Base-by-base conservation (phyloP, 2,888 invertebrate species). In the Parapristionchus giblindavisi region DNA sequence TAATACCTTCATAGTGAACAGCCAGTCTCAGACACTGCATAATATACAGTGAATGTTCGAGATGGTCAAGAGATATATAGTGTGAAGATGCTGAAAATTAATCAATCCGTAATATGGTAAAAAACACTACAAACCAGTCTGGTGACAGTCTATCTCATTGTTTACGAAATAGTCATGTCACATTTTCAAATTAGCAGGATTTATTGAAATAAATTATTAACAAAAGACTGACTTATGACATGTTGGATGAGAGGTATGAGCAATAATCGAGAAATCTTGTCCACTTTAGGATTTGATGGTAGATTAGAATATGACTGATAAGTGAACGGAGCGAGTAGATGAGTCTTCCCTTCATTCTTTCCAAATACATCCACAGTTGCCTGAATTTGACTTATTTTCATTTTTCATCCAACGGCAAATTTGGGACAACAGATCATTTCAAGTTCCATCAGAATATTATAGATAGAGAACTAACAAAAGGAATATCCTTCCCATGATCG, bases 21-120 rank as follows among this genome's bases (percentile, higher is more conserved):
- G 63, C 63, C 40, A 63, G 43, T 40, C 63, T 24, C 8, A 63
- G 63, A 11, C 63, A 63, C 14, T 63, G 63, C 4, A 63, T 43
- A 29, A 63, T 11, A 29, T 40, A 63, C 1, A 40, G 63, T 24
- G 43, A 11, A 40, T 63, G 40, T 17, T 63, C 27, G 24, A 63
- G 43, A 40, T 43, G 32, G 11, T 63, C 24, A 24, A 14, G 17
- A 21, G 63, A 40, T 24, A 63, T 63, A 14, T 63, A 63, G 38
- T n/a, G n/a, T 34, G 38, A 38, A 6, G 40, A 63, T 27, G 38
- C 63, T 63, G 40, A 24, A 63, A 40, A n/a, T 17, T 1, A 58
- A n/a, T 27, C 11, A 21, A 24, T n/a, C 5, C 24, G 52, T 29
- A 1, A 24, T 29, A 38, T 24, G 3, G 38, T 27, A 14, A 24